Evolutionary conservation across 1,140 invertebrate genomes (phyloP).

Genomic region (Zophobas morio): DNA sequence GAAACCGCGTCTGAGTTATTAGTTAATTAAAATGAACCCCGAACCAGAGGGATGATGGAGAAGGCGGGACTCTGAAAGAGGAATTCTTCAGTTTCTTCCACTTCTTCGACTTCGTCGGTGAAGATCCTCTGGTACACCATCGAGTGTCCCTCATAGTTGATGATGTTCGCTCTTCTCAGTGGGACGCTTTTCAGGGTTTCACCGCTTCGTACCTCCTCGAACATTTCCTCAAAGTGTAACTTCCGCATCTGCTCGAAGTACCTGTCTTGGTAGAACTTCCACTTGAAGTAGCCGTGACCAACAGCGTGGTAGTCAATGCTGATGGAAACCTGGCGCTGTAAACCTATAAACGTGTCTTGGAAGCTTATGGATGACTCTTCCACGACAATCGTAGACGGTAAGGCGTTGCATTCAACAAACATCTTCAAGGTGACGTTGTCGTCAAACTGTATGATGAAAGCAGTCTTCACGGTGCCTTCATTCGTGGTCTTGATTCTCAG

Average conservation of each 20-base stretch:
- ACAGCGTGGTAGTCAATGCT: conserved; percentile 68
- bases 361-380: conserved; percentile 63
- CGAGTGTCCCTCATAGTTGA: conserved; percentile 38
- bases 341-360: conserved; percentile 67
- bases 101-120: conserved; percentile 40
- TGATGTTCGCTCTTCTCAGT: conserved; percentile 45
- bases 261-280: conserved; percentile 63
- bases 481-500: background rate
- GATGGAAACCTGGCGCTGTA: conserved; percentile 63
- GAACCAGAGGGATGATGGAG: conserved; percentile 51
- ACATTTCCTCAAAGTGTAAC: conserved; percentile 25
- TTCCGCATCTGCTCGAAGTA: conserved; percentile 57
- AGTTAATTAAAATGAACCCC: background rate
- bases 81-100: conserved; percentile 30
- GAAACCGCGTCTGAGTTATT: conserved; percentile 4
- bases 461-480: conserved; percentile 4
- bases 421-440: conserved; percentile 41
- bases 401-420: conserved; percentile 4
- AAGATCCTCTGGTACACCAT: conserved; percentile 51
- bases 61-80: conserved; percentile 47
- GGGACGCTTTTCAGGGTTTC: conserved; percentile 43
- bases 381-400: conserved; percentile 57
- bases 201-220: conserved; percentile 37
- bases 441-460: conserved; percentile 39
- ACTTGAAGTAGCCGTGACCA: conserved; percentile 66